Conservation (phyloP, 2,888 invertebrate species). For the Hemithea aestivaria region DNA sequence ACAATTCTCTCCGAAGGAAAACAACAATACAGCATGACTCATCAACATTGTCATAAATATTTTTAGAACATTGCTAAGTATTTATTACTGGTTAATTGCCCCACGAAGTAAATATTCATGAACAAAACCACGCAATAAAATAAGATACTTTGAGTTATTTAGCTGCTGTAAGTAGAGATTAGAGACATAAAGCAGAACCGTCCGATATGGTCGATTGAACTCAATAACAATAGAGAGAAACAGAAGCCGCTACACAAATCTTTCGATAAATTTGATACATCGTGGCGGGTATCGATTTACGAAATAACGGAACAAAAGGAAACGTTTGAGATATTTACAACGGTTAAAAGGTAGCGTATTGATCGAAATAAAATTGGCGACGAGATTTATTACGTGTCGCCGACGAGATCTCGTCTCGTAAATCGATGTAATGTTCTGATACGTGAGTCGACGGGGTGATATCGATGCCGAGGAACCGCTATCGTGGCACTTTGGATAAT, state of each 20-base stretch:
- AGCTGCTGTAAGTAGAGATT: constrained; percentile 5
- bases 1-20: constrained; percentile 31
- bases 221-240: constrained; percentile 17
- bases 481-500: constrained; percentile 45
- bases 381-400: constrained; percentile 56
- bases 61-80: constrained; percentile 51
- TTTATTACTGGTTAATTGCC: constrained; percentile 15
- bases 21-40: constrained; percentile 45
- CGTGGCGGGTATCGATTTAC: constrained; percentile 39
- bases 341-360: constrained; percentile 32
- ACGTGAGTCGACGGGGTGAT: constrained; percentile 49
- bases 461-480: constrained; percentile 44
- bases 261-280: constrained; percentile 34
- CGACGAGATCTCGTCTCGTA: constrained; percentile 56
- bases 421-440: constrained; percentile 59
- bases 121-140: constrained; percentile 11
- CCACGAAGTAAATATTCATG: constrained; percentile 15
- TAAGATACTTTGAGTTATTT: constrained; percentile 3
- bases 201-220: constrained; percentile 17
- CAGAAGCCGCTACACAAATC: constrained; percentile 19
- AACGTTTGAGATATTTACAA: constrained; percentile 37
- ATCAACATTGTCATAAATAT: constrained; percentile 56
- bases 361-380: constrained; percentile 44
- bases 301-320: constrained; percentile 35
- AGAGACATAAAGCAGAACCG: neutral